Evolutionary conservation across 2,797 vertebrate species (phyloP), one percentile per base, ranked within the genome.

Genomic region (Micrastur ruficollis): DNA sequence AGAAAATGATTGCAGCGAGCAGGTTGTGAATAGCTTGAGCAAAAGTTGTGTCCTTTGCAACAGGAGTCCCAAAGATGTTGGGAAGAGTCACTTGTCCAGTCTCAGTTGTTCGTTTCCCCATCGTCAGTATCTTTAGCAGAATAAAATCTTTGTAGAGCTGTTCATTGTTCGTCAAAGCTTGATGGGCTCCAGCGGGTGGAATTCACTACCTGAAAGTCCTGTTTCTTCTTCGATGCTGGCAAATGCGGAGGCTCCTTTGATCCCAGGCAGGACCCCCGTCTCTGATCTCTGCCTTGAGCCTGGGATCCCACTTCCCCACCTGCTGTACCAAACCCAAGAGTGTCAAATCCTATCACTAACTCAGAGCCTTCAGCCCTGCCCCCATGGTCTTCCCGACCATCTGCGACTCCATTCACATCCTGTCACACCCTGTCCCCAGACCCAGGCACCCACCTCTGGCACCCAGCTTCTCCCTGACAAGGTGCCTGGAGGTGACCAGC

Each of bases 151-250:
- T 55, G 20, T 59, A 52, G 67, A 73, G 59, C 38, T 68, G 22
- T 71, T 84, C 32, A 8, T 26, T 59, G 38, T 71, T 79, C 31
- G 16, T 65, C 55, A 68, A 85, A 94, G 19, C 40, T 40, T 50
- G 66, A 19, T 70, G 68, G 23, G 46, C 74, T 81, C 75, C 93
- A 56, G 14, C 5, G 11, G n/a, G 53, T 86, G 72, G 62, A 86
- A 94, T 80, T 85, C 59, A 73, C 67, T 96, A 59, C 89, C 91
- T 93, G 67, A 81, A 97, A 97, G 93, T 95, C 84, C 74, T 95
- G 79, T 95, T 96, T 95, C 71, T 94, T 97, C 72, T 94, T 94
- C 8, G 15, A 58, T 82, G 20, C 90, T 95, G 79, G 88, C 94
- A 94, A 86, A 81, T 3, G 14, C 68, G 84, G 78, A 81, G 50